Evolutionary conservation across 2,113 vertebrate genomes (phyloP).

Genomic region (Aegotheles bennettii): DNA sequence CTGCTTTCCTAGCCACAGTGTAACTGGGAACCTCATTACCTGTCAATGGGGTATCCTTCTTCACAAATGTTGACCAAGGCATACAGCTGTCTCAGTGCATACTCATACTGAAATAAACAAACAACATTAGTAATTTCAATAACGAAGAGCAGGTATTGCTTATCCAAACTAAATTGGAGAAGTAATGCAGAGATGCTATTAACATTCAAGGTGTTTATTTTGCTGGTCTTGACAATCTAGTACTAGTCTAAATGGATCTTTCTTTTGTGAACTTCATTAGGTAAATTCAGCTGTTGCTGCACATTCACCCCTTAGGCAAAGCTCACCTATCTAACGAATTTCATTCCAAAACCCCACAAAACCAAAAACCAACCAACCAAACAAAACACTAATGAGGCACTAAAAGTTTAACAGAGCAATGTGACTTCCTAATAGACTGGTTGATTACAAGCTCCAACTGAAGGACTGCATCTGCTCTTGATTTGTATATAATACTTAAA

Average conservation of each 20-base stretch:
- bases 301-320: neutral
- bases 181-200: neutral
- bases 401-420: neutral
- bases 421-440: neutral
- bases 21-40: constrained; percentile 70
- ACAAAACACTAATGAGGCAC: neutral
- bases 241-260: neutral
- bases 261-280: neutral
- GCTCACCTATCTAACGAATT: neutral
- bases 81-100: constrained; percentile 87
- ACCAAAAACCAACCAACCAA: neutral
- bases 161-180: neutral
- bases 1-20: neutral
- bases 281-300: neutral
- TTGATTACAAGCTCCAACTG: neutral
- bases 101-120: constrained; percentile 85
- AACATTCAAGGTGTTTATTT: neutral
- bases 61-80: constrained; percentile 92
- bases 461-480: neutral
- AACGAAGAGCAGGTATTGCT: neutral
- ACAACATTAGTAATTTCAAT: neutral
- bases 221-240: neutral
- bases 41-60: constrained; percentile 74
- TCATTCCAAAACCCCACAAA: neutral
- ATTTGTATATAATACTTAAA: neutral